Conservation (phyloP, 2,113 vertebrate genomes). For the Gasterosteus aculeatus region DNA sequence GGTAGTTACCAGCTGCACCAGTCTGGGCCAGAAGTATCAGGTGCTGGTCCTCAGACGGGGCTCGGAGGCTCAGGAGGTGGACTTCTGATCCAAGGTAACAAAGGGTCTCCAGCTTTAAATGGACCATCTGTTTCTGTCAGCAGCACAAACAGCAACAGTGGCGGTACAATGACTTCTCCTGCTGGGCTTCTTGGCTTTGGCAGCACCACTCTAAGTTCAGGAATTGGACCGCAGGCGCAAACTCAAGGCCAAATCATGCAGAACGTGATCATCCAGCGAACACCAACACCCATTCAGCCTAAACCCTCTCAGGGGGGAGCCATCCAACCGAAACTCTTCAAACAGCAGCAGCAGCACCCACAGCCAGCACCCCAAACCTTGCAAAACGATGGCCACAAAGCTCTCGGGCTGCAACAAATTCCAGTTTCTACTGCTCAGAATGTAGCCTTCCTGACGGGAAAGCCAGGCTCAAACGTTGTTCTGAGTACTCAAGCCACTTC, state of each 20-base stretch:
- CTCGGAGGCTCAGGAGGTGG: conserved; percentile 82
- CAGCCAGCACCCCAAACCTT: conserved; percentile 81
- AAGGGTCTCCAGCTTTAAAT: conserved; percentile 87
- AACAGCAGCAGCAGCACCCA: conserved; percentile 74
- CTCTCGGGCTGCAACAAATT: conserved; percentile 85
- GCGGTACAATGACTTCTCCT: conserved; percentile 73
- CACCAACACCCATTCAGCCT: conserved; percentile 96
- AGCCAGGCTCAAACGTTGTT: conserved; percentile 88
- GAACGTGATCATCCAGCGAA: conserved; percentile 94
- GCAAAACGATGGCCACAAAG: conserved; percentile 86
- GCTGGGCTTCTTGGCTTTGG: conserved; percentile 80
- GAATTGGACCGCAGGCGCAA: conserved; percentile 75
- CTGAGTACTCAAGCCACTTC: conserved; percentile 84
- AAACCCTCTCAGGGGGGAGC: conserved; percentile 88
- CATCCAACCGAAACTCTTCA: conserved; percentile 91
- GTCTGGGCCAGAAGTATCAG: conserved; percentile 80
- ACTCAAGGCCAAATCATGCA: conserved; percentile 87
- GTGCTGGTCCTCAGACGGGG: conserved; percentile 80
- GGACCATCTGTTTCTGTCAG: conserved; percentile 79
- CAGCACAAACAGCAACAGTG: conserved; percentile 75
- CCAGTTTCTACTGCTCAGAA: conserved; percentile 87
- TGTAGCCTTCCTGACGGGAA: conserved; percentile 91
- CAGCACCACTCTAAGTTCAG: conserved; percentile 70
- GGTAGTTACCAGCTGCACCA: conserved; percentile 90
- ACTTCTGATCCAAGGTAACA: conserved; percentile 90